A percentile compares a stretch with the other conserved stretches of the same genome.
phyloP scores from a whole-genome alignment of 2,888 invertebrate genomes.

The Melanostoma scalare region DNA sequence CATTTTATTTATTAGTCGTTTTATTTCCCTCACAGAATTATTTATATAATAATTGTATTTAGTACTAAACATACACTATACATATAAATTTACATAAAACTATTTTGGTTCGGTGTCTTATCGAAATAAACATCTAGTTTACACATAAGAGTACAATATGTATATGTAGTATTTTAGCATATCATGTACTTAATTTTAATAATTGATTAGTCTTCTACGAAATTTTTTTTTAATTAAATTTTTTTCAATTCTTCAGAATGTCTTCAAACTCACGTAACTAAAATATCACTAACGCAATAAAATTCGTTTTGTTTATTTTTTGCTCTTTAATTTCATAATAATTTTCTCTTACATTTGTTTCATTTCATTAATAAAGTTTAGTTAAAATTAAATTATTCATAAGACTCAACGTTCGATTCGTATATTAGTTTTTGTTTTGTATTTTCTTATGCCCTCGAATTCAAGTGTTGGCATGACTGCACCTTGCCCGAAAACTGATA shows the following conservation, averaged over 20 bases:
- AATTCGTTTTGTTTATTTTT: conserved; percentile 61
- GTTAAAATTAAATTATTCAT: conserved; percentile 75
- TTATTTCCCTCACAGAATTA: conserved; percentile 66
- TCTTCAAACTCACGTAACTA: conserved; percentile 50
- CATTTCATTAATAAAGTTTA: conserved; percentile 41
- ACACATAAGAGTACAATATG: conserved; percentile 60
- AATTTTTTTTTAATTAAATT: conserved; percentile 33
- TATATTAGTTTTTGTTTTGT: conserved; percentile 40
- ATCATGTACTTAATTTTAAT: conserved; percentile 53
- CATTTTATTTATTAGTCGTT: conserved; percentile 71
- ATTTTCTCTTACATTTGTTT: conserved; percentile 14
- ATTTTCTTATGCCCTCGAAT: conserved; percentile 62
- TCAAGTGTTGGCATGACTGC: conserved; percentile 70
- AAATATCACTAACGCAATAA: conserved; percentile 72
- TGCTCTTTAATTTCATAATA: conserved; percentile 24
- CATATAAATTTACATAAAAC: conserved; percentile 73
- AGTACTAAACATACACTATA: conserved; percentile 64
- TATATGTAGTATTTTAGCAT: conserved; percentile 42
- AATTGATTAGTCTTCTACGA: conserved; percentile 69
- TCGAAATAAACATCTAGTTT: conserved; percentile 66
- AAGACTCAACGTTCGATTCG: conserved; percentile 74
- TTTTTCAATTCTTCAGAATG: conserved; percentile 35
- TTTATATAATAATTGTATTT: conserved; percentile 35
- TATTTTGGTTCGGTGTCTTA: conserved; percentile 72
- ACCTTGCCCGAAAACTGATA: conserved; percentile 56